These are phyloP conservation scores for Oreochromis grahami DNA, from an alignment of 2,797 vertebrate genomes.

Conservation along the genomic window DNA sequence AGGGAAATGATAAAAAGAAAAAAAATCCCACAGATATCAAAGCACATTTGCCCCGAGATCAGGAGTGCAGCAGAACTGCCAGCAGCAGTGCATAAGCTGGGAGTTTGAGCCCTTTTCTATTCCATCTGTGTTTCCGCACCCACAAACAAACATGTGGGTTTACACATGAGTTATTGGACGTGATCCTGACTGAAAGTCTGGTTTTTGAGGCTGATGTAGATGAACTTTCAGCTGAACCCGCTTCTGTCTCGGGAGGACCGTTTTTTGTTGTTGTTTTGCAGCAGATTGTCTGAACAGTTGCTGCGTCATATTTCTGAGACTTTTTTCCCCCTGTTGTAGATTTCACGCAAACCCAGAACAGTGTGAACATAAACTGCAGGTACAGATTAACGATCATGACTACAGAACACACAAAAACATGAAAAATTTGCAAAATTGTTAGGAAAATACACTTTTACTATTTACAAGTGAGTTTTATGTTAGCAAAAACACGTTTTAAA, in stretches of 20 bases:
- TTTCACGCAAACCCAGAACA: neutral
- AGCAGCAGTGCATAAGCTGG: neutral
- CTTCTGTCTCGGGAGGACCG: neutral
- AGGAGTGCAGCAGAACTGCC: neutral
- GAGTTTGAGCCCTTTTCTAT: neutral
- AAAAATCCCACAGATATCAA: neutral
- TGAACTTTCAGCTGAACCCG: neutral
- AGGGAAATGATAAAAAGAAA: neutral
- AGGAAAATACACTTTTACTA: fast-evolving
- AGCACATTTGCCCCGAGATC: neutral
- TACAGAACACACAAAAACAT: neutral
- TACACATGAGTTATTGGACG: neutral
- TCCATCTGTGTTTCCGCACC: neutral
- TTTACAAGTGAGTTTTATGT: neutral
- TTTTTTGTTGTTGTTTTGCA: neutral
- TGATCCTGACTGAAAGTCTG: neutral
- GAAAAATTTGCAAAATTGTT: neutral
- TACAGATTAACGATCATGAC: neutral
- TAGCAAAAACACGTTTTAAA: neutral
- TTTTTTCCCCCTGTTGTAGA: neutral
- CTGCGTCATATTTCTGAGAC: neutral
- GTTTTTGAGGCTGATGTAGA: neutral
- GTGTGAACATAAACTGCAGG: neutral
- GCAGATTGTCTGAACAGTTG: conserved; percentile 17
- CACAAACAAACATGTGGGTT: neutral